Percentiles rank a stretch among this genome's conserved stretches.
phyloP scores from a whole-genome alignment of 37 sponge, comb jelly and placozoan species.

The Beroe forskalii region DNA sequence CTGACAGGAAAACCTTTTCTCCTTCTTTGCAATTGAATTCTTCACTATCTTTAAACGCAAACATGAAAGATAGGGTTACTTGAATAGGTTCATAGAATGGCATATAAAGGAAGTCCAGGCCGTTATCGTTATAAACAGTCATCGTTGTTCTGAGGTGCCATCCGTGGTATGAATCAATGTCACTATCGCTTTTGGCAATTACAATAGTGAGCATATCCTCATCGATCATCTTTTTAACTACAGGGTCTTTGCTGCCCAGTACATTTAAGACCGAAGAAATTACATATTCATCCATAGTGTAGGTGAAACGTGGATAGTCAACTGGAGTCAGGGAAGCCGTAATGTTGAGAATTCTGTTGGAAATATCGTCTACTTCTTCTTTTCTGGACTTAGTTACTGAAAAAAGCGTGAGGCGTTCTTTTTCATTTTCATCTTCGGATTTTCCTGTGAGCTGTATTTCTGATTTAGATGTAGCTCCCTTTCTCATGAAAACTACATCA shows the following conservation, averaged over 20 bases:
- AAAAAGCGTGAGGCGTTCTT: constrained; percentile 2
- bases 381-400: neutral
- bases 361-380: neutral
- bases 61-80: neutral
- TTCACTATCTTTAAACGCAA: neutral
- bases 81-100: neutral
- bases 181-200: neutral
- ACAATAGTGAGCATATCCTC: neutral
- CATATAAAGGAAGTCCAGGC: neutral
- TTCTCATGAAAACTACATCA: neutral
- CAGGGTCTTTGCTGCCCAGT: neutral
- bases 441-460: neutral
- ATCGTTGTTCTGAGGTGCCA: neutral
- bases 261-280: neutral
- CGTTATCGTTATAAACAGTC: neutral
- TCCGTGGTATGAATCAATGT: neutral
- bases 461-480: neutral
- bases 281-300: neutral
- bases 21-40: neutral
- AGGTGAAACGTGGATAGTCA: too few relatives aligned
- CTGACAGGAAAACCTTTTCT: neutral
- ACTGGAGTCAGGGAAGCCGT: neutral
- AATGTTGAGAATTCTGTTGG: neutral
- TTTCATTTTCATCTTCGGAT: neutral
- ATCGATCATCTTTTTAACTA: neutral